These are phyloP conservation scores for Meandrusa payeni DNA, from an alignment of 2,888 invertebrate species.

Conservation along the genomic window DNA sequence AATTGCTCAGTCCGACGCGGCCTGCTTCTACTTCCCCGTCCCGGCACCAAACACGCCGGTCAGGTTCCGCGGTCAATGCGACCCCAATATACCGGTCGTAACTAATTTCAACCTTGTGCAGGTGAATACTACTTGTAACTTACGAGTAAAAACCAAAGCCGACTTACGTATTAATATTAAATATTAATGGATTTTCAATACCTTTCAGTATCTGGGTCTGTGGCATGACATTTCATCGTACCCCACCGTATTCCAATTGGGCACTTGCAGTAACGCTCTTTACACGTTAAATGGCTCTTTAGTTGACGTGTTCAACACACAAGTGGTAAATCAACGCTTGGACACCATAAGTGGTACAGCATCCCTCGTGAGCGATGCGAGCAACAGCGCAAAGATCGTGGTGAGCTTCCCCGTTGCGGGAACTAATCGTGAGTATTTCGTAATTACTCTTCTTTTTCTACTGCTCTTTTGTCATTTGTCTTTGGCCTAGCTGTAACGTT, in stretches of 20 bases:
- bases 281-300: conserved; percentile 28
- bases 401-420: conserved; percentile 82
- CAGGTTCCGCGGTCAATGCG: conserved; percentile 43
- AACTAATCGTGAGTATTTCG: conserved; percentile 37
- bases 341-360: conserved; percentile 49
- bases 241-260: conserved; percentile 31
- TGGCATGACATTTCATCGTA: conserved; percentile 33
- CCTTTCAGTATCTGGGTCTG: conserved; percentile 31
- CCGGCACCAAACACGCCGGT: conserved; percentile 31
- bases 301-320: conserved; percentile 37
- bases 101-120: conserved; percentile 34
- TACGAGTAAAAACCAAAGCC: too few species aligned
- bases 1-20: conserved; percentile 32
- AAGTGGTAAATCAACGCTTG: conserved; percentile 46
- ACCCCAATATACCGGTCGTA: conserved; percentile 37
- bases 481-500: too few species aligned
- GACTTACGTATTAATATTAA: too few species aligned
- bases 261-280: conserved; percentile 33
- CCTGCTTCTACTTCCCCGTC: conserved; percentile 39
- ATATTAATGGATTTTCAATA: too few species aligned
- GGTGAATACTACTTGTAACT: too few species aligned
- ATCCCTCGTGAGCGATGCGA: conserved; percentile 59
- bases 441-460: too few species aligned
- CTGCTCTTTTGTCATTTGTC: too few species aligned
- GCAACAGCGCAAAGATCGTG: conserved; percentile 80